Percentiles rank a stretch among this genome's conserved stretches.
phyloP scores from a whole-genome alignment of 2,113 vertebrate species.

The Egretta garzetta region DNA sequence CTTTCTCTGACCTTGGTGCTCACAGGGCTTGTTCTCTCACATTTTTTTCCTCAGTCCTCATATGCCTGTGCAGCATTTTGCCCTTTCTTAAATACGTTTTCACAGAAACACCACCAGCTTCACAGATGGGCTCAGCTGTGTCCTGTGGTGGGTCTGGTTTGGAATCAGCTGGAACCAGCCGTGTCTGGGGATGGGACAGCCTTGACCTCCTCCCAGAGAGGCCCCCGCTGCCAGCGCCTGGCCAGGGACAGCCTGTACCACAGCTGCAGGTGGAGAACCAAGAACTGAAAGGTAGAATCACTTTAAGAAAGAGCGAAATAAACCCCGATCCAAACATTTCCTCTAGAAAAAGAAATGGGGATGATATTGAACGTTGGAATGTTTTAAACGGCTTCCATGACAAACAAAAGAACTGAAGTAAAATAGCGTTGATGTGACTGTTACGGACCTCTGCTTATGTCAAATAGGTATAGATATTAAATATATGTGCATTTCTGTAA shows the following conservation, averaged over 20 bases:
- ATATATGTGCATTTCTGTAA: not conserved
- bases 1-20: not conserved
- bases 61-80: not conserved
- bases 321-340: not conserved
- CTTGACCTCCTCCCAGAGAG: not conserved
- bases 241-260: not conserved
- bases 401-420: not conserved
- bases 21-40: not conserved
- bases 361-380: not conserved
- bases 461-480: not conserved
- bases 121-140: not conserved
- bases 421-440: not conserved
- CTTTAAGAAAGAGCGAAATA: not conserved
- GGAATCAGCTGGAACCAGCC: not conserved
- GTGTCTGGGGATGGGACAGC: too few relatives aligned
- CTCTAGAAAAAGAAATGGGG: not conserved
- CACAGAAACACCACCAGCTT: not conserved
- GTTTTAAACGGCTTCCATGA: not conserved
- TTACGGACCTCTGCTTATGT: not conserved
- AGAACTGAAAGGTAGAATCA: not conserved
- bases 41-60: not conserved
- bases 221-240: not conserved
- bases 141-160: accelerated
- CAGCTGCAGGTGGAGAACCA: not conserved
- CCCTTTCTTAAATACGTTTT: not conserved